A percentile compares a stretch with the other conserved stretches of the same genome.
Evolutionary conservation across 2,797 vertebrate genomes (phyloP).

Genomic region (Trichosurus vulpecula): DNA sequence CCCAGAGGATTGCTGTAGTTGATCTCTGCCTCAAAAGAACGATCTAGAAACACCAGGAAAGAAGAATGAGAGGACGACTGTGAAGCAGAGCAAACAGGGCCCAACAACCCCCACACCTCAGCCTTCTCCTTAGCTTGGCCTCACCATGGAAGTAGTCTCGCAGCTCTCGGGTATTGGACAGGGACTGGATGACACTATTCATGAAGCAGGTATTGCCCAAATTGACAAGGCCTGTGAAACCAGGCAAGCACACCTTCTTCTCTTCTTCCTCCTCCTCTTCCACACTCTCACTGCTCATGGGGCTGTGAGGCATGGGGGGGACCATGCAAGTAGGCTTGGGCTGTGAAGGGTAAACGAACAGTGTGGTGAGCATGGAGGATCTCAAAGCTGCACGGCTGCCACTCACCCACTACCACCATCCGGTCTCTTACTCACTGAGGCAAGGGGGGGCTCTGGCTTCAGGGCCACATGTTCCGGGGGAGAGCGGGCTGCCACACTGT

Average conservation of each 20-base stretch:
- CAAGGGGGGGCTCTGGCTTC: constrained; percentile 91
- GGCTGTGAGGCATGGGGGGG: constrained; percentile 96
- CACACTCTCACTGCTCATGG: constrained; percentile 87
- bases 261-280: constrained; percentile 94
- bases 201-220: constrained; percentile 99
- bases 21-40: constrained; percentile 96
- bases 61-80: neutral
- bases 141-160: constrained; percentile 98
- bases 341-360: constrained; percentile 79
- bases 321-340: constrained; percentile 99
- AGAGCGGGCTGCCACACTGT: constrained; percentile 88
- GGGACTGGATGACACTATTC: constrained; percentile 99
- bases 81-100: neutral
- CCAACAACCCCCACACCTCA: fast-evolving
- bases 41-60: constrained; percentile 85
- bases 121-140: constrained; percentile 47
- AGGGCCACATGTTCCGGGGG: constrained; percentile 91
- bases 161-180: constrained; percentile 98
- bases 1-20: constrained; percentile 97
- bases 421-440: constrained; percentile 86
- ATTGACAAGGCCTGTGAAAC: constrained; percentile 97
- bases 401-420: neutral
- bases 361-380: constrained; percentile 4
- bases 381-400: neutral
- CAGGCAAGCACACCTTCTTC: constrained; percentile 95